phyloP scores from a whole-genome alignment of 53 echinoderm and acorn worm genomes.

The Crossaster papposus region DNA sequence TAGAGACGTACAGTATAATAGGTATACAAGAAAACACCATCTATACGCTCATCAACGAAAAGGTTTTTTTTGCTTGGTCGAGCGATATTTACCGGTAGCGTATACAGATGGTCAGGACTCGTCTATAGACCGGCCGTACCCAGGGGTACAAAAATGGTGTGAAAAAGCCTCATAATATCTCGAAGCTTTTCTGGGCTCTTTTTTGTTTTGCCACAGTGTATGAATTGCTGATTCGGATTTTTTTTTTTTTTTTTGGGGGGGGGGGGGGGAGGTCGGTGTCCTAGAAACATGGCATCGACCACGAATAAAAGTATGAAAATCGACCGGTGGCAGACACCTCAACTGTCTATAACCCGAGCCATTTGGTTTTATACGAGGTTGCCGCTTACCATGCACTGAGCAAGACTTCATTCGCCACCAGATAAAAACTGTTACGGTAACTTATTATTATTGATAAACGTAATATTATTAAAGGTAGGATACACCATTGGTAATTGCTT shows the following conservation, averaged over 20 bases:
- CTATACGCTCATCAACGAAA: background rate
- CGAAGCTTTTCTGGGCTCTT: constrained; percentile 23
- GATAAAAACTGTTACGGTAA: no score
- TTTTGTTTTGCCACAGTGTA: constrained; percentile 10
- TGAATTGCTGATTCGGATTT: constrained; percentile 35
- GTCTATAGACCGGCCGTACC: background rate
- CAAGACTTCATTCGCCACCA: no score
- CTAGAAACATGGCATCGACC: background rate
- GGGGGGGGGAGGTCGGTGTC: constrained; percentile 33
- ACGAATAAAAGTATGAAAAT: background rate
- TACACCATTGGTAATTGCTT: no score
- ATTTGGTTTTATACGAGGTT: background rate
- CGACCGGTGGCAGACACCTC: background rate
- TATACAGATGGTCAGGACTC: constrained; percentile 35
- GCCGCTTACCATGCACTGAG: background rate
- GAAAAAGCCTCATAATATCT: constrained; percentile 23
- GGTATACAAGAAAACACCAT: background rate
- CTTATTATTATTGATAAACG: no score
- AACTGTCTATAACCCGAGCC: background rate
- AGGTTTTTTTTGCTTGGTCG: background rate
- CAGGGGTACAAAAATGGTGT: constrained; percentile 43
- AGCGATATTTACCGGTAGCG: background rate
- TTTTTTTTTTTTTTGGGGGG: no score
- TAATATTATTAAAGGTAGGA: no score
- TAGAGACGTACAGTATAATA: no score